Conservation (phyloP, 1,140 invertebrate genomes). For the Aphaenogaster ashmeadi region DNA sequence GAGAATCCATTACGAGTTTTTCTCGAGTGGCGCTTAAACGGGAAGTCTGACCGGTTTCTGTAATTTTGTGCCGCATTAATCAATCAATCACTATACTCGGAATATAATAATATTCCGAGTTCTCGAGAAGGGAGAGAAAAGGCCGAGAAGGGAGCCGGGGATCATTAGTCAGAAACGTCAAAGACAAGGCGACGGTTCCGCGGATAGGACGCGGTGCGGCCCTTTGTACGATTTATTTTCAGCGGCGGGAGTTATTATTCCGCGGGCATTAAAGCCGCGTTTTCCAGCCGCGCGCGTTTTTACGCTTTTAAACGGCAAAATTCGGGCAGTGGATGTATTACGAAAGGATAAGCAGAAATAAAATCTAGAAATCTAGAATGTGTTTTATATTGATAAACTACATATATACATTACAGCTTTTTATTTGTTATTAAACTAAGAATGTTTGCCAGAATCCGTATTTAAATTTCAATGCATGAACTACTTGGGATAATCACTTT, state of each 20-base stretch:
- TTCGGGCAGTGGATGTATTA: constrained; percentile 15
- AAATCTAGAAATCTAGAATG: neutral
- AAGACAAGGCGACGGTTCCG: constrained; percentile 62
- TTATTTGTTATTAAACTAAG: neutral
- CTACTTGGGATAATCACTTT: neutral
- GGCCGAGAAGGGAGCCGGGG: neutral
- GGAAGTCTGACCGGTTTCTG: constrained; percentile 57
- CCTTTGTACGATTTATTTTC: constrained; percentile 56
- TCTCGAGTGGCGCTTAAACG: constrained; percentile 46
- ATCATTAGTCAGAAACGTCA: constrained; percentile 75
- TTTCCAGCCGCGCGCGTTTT: constrained; percentile 47
- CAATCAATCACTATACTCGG: constrained; percentile 79
- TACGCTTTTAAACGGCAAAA: constrained; percentile 39
- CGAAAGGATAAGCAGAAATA: neutral
- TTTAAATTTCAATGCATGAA: neutral
- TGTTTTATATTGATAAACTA: neutral
- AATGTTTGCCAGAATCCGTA: neutral
- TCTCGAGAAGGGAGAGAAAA: neutral
- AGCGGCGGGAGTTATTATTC: constrained; percentile 62
- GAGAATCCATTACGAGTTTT: constrained; percentile 51
- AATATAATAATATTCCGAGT: constrained; percentile 60
- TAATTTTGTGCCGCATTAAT: constrained; percentile 74
- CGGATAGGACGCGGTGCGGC: constrained; percentile 24
- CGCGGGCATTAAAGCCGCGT: constrained; percentile 48
- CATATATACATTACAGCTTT: neutral